Conservation (phyloP, 2,888 invertebrate genomes). For the Zonitis immaculata region DNA sequence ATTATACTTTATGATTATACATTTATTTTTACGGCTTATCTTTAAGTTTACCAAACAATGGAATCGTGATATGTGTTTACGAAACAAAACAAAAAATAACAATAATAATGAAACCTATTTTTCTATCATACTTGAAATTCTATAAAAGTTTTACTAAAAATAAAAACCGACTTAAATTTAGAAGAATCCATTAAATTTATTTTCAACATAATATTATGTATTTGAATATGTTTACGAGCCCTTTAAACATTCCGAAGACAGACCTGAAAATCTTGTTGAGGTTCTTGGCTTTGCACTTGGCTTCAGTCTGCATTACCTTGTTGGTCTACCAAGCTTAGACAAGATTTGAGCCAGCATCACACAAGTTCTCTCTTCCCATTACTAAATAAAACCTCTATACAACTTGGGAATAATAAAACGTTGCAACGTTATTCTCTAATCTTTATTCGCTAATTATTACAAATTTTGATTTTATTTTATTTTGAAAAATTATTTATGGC, state of each 20-base stretch:
- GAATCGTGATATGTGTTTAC: constrained; percentile 29
- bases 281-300: constrained; percentile 19
- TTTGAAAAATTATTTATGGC: no score
- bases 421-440: no score
- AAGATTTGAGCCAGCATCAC: constrained; percentile 5
- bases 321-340: constrained; percentile 2
- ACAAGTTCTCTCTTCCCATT: neutral
- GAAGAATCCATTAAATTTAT: neutral
- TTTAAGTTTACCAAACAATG: constrained; percentile 25
- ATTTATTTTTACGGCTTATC: constrained; percentile 25
- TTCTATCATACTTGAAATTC: no score
- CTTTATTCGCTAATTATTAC: no score
- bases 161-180: no score
- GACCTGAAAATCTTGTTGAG: constrained; percentile 16
- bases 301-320: constrained; percentile 13
- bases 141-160: no score
- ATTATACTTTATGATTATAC: constrained; percentile 29
- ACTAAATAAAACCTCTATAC: neutral
- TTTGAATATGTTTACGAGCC: neutral
- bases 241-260: constrained; percentile 14
- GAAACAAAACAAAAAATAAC: no score
- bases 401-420: no score
- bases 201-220: neutral
- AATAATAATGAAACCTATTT: no score
- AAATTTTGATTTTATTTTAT: no score